phyloP scores from a whole-genome alignment of 2,113 vertebrate species.

The Syngnathus typhle region DNA sequence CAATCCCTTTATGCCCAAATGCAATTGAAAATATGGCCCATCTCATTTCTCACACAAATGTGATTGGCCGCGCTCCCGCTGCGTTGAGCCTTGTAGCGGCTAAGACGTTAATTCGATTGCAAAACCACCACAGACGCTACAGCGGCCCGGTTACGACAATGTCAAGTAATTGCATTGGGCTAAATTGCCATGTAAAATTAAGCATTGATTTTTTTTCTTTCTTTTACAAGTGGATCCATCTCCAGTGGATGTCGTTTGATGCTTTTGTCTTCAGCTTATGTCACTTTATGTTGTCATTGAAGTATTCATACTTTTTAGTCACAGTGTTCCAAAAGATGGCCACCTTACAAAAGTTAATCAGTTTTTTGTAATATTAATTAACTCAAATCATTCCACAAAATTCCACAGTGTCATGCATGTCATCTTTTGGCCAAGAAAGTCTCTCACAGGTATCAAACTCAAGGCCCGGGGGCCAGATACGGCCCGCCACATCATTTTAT shows the following conservation, averaged over 20 bases:
- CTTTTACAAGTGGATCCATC: background rate
- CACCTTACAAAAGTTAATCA: no score
- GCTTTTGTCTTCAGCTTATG: background rate
- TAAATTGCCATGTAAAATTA: constrained; percentile 28
- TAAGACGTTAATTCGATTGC: constrained; percentile 67
- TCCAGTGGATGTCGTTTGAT: background rate
- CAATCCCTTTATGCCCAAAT: constrained; percentile 71
- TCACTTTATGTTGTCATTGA: no score
- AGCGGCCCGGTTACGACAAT: constrained; percentile 46
- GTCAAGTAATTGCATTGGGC: constrained; percentile 46
- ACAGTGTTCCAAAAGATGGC: no score
- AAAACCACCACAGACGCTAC: constrained; percentile 40
- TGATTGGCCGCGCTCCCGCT: constrained; percentile 69
- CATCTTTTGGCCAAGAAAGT: background rate
- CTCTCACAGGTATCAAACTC: background rate
- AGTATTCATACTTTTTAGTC: no score
- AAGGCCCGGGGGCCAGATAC: no score
- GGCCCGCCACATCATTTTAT: no score
- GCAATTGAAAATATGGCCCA: constrained; percentile 72
- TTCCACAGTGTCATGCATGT: no score
- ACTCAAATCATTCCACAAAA: no score
- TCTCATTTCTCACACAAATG: constrained; percentile 71
- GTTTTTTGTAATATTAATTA: no score
- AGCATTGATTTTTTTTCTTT: background rate
- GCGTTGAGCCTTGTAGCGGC: constrained; percentile 58